Evolutionary conservation across 1,140 invertebrate species (phyloP).

Genomic region (Centruroides sculpturatus): DNA sequence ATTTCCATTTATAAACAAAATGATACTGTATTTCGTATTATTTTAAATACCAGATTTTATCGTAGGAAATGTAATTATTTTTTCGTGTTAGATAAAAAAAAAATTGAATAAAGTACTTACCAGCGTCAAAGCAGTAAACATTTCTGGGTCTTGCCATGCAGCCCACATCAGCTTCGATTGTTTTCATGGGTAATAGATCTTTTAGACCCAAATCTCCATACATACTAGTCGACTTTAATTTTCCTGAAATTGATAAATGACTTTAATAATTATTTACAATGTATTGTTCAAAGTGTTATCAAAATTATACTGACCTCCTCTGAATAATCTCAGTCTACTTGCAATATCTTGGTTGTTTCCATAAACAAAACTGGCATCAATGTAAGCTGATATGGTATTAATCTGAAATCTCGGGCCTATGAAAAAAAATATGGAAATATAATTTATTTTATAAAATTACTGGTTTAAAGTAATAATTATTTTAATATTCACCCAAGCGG

Average conservation of each 20-base stretch:
- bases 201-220: conserved; percentile 75
- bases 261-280: not conserved
- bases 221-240: conserved; percentile 40
- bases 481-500: conserved; percentile 30
- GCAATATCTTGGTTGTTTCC: conserved; percentile 33
- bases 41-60: too few relatives aligned
- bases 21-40: too few relatives aligned
- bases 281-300: not conserved
- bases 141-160: conserved; percentile 54
- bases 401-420: conserved; percentile 34
- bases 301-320: conserved; percentile 26
- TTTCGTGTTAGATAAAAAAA: too few relatives aligned
- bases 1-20: too few relatives aligned
- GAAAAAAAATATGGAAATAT: conserved; percentile 6
- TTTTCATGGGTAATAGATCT: conserved; percentile 68
- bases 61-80: too few relatives aligned
- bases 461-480: not conserved
- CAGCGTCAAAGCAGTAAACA: conserved; percentile 76
- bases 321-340: conserved; percentile 30
- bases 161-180: conserved; percentile 78
- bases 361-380: conserved; percentile 40
- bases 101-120: conserved; percentile 18
- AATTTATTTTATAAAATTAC: not conserved
- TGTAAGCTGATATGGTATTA: conserved; percentile 34
- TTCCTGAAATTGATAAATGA: conserved; percentile 4